Evolutionary conservation across 2,113 vertebrate species (phyloP).

Genomic region (Anser brachyrhynchus): DNA sequence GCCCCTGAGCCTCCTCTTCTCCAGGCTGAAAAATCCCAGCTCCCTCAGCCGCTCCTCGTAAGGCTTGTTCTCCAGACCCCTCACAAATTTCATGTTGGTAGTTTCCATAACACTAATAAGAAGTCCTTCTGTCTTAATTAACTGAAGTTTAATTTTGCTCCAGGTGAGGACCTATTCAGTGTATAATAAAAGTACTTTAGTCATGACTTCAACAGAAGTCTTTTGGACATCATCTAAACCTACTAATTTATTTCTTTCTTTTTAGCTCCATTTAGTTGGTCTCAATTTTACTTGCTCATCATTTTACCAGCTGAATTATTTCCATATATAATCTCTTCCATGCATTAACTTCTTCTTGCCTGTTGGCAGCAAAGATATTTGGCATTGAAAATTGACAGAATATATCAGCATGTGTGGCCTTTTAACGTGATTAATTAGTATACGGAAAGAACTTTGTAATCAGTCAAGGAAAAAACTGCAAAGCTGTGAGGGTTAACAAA

Average conservation of each 20-base stretch:
- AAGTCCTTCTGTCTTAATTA: background rate
- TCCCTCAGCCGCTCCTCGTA: too few species aligned
- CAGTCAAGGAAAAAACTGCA: constrained; percentile 25
- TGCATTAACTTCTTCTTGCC: constrained; percentile 8
- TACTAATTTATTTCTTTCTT: background rate
- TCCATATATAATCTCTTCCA: background rate
- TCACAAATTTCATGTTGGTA: background rate
- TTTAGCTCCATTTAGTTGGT: background rate
- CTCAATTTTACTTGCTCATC: background rate
- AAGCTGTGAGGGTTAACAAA: constrained; percentile 3
- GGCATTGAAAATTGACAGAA: background rate
- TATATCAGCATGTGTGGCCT: background rate
- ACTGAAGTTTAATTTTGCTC: background rate
- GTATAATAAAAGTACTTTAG: background rate
- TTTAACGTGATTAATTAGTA: background rate
- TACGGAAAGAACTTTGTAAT: constrained; percentile 24
- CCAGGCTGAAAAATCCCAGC: too few species aligned
- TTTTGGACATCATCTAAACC: background rate
- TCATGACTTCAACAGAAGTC: background rate
- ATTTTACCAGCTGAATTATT: constrained; percentile 30
- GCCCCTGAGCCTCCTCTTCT: too few species aligned
- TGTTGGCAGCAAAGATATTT: constrained; percentile 13
- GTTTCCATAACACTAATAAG: background rate
- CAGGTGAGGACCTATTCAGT: background rate
- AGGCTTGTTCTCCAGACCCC: too few species aligned